Base-by-base conservation (phyloP, 2,113 vertebrate species). In the Tichodroma muraria region DNA sequence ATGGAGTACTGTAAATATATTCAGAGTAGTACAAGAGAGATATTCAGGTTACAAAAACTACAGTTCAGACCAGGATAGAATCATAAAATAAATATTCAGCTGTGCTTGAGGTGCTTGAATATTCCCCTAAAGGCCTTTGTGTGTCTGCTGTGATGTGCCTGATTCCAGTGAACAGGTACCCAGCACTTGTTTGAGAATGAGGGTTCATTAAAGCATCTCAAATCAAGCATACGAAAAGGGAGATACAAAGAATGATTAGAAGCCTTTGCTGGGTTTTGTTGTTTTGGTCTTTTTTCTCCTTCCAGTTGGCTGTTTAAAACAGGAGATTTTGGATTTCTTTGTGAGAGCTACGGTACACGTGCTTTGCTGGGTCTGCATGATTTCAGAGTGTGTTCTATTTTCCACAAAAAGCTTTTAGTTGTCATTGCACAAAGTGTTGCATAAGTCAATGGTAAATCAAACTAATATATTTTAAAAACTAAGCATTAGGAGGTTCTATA, bases 391-490 rank as follows among this genome's bases (percentile, higher is more conserved):
- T 37, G 59, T 15, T 90, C 93, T 88, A 49, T 92, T 88, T 79
- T 80, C 65, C 77, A 42, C 22, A 1, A 44, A 81, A 88, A 92
- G 24, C 77, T 92, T 90, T 88, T 37, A 63, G 40, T 64, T 85
- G 72, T 70, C 61, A 22, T 78, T 90, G 68, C 72, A 92, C 30
- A 0, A 4, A 45, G 27, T 27, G 59, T 70, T 95, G 78, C 59
- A 24, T 73, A 89, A 94, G 78, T 63, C 94, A 87, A 25, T 63
- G 87, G 80, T 82, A 91, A 91, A 94, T 95, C 94, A 90, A 94
- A 85, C 87, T 66, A 85, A 92, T 87, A 35, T 89, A 80, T 70
- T 94, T 96, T 93, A 7, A 66, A 97, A 95, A 88, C 7, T 47
- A 85, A 80, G 68, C 3, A 0, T 80, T 78, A 63, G 50, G 81